Base-by-base conservation (phyloP, 30 jellyfish, hydroid and myxozoan species). In the Phacellophora camtschatica region DNA sequence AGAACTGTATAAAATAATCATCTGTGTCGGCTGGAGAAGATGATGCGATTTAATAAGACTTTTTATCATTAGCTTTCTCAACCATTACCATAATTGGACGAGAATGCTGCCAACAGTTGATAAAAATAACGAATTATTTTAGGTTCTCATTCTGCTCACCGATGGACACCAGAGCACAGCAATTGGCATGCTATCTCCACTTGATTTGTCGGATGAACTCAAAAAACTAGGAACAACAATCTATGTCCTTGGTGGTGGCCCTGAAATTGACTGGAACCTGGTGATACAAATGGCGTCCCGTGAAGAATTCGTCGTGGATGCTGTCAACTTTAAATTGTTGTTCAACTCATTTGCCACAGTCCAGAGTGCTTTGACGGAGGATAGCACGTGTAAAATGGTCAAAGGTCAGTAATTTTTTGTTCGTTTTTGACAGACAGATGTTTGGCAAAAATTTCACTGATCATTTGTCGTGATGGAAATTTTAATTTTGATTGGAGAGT, bases 161-260 rank as follows among this genome's bases (percentile, higher is more conserved):
- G 96, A 87, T 53, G 96, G 96, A 30, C 77, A 61, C 46, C 90
- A 87, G 35, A 72, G 82, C 48, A 29, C 83, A 0, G 89, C 85
- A 13, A 74, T 3, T 5, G 88, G 48, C 43, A 77, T 55, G 84
- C 84, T n/a, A 22, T 39, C 87, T 22, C 84, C 82, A 19, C 29
- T 64, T 35, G 64, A 8, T 35, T 29, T 46, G 13, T 87, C 87
- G 16, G 51, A 50, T 2, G 83, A 58, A 2, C 65, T 90, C 55
- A 77, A 77, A 53, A 82, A 75, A 33, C 73, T 41, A 18, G 98
- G 98, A 25, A 55, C 73, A 28, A 22, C 57, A 0, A 67, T 92
- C 24, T 92, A 39, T 57, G 90, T 84, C n/a, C 66, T 85, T 41
- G 96, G 89, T 22, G 93, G 77, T 63, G 96, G 96, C 6, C 74